Evolutionary conservation across 2,797 vertebrate species (phyloP).

Genomic region (Decapterus maruadsi): DNA sequence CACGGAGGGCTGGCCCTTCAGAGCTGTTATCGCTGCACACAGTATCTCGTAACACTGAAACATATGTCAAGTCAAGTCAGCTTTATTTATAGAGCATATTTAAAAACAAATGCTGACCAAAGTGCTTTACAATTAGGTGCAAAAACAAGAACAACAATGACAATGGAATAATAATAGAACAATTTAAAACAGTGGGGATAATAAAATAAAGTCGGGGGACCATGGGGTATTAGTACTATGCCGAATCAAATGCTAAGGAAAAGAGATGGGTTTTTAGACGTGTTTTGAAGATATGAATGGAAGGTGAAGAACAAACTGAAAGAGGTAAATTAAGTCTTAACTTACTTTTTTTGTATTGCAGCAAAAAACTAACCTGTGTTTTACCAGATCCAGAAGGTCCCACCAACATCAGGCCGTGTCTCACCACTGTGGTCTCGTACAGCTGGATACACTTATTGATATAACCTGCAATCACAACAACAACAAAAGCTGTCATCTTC

Average conservation of each 20-base stretch:
- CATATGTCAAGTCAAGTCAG: neutral
- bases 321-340: too few species aligned
- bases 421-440: constrained; percentile 94
- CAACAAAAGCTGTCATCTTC: neutral
- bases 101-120: neutral
- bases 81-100: too few species aligned
- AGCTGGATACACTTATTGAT: constrained; percentile 95
- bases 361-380: constrained; percentile 86
- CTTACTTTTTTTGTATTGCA: neutral
- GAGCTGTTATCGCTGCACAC: constrained; percentile 88
- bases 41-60: constrained; percentile 92
- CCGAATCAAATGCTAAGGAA: too few species aligned
- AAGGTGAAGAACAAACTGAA: too few species aligned
- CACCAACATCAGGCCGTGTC: constrained; percentile 94
- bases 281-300: too few species aligned
- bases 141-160: too few species aligned
- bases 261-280: too few species aligned
- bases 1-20: constrained; percentile 90
- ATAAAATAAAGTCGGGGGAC: too few species aligned
- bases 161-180: too few species aligned
- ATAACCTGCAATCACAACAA: constrained; percentile 84
- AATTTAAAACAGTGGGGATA: too few species aligned
- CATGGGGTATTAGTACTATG: too few species aligned
- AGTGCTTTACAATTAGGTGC: too few species aligned
- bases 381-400: constrained; percentile 94